Evolutionary conservation across 2,113 vertebrate species (phyloP).

Genomic region (Perca schrenkii): DNA sequence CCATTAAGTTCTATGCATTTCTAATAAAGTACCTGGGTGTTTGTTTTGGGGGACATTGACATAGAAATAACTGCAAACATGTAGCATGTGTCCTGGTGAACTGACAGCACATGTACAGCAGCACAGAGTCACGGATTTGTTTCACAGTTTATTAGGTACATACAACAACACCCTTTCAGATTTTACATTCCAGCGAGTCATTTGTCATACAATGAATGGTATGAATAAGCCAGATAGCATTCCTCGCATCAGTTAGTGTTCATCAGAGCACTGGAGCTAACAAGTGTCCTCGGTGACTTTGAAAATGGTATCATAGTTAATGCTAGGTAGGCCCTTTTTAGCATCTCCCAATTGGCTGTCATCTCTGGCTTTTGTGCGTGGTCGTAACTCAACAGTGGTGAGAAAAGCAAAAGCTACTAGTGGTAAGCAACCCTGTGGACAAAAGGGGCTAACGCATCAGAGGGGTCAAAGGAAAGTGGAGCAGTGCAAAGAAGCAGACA

Average conservation of each 20-base stretch:
- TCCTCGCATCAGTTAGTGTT: background rate
- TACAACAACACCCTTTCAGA: background rate
- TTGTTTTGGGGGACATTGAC: background rate
- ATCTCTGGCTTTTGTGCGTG: background rate
- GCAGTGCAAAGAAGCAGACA: background rate
- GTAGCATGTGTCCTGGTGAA: background rate
- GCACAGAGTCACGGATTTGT: background rate
- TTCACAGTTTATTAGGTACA: background rate
- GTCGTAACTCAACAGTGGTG: background rate
- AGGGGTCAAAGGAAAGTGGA: background rate
- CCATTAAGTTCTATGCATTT: background rate
- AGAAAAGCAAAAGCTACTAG: background rate
- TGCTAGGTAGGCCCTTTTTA: background rate
- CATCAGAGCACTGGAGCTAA: background rate
- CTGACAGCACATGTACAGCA: background rate
- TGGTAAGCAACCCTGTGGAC: background rate
- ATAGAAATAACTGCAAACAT: background rate
- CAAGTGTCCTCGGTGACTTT: background rate
- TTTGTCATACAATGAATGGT: background rate
- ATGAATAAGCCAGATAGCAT: background rate
- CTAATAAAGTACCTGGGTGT: background rate
- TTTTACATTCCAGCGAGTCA: background rate
- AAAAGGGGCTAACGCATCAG: background rate
- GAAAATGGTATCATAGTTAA: background rate
- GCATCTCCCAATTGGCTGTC: background rate